Evolutionary conservation across 2,888 invertebrate genomes (phyloP), one percentile per base, ranked within the genome.

Genomic region (Cheilosia vulpina): DNA sequence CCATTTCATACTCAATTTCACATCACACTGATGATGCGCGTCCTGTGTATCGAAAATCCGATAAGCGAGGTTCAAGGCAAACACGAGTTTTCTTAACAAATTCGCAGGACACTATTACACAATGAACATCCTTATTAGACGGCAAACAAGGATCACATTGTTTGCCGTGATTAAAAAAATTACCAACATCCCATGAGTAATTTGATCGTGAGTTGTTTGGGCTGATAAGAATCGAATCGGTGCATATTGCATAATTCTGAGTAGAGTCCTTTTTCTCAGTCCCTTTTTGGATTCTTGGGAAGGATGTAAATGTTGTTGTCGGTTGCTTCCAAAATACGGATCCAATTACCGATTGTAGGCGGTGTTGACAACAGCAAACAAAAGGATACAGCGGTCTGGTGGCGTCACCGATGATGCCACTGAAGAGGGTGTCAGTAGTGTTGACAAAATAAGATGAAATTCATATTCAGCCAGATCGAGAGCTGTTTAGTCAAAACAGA

Each of bases 1-100:
- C 72, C 52, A 78, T 83, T 78, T 83, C 73, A 83, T 73, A 68
- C 84, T 76, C 84, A 80, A 84, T 84, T 80, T 65, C 65, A 80
- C 75, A 65, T 84, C 62, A 73, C 66, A 75, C 60, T 31, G 17
- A 15, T 24, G 41, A 53, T 45, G 55, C 50, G 66, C 27, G 13
- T 38, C 38, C 31, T 41, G 31, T 68, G 45, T 55, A 27, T 58
- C 43, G 50, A 52, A 81, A 75, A 76, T 76, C 81, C 52, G 75
- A 81, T 81, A 66, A 82, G 41, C 58, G 41, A 65, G 65, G 75
- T 73, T 52, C 63, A 38, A 38, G n/a, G 38, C 80, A 83, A 60
- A 65, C n/a, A 43, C 7, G 58, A 38, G 13, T 38, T 52, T 65
- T 71, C 45, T 41, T 31, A 52, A 58, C 47, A 73, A 84, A 71